Evolutionary conservation across 2,888 invertebrate species (phyloP).

Genomic region (Apamea epomidion): DNA sequence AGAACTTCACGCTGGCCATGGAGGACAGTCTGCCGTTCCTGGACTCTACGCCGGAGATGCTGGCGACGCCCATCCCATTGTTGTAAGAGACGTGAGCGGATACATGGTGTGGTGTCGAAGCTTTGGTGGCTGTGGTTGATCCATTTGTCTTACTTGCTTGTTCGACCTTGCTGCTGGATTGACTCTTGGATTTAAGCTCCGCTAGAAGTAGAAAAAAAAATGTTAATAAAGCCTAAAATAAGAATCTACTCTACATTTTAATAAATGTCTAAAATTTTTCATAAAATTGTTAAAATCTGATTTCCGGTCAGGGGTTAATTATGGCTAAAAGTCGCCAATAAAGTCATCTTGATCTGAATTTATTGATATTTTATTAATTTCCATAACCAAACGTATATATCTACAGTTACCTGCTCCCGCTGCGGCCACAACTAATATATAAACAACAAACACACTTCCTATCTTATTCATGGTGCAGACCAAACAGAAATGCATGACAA

Average conservation of each 20-base stretch:
- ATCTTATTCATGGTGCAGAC: slow-evolving; percentile 77
- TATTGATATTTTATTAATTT: slow-evolving; percentile 25
- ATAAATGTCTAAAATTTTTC: not conserved
- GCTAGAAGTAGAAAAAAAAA: slow-evolving; percentile 46
- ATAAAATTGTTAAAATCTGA: slow-evolving; percentile 28
- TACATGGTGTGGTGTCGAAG: slow-evolving; percentile 33
- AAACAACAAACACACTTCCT: slow-evolving; percentile 63
- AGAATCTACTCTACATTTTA: not conserved
- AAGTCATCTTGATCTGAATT: slow-evolving; percentile 21
- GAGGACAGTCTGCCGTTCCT: slow-evolving; percentile 80
- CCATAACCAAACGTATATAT: slow-evolving; percentile 16
- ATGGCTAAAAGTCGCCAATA: slow-evolving; percentile 7
- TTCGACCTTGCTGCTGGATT: slow-evolving; percentile 37
- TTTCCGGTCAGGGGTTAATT: slow-evolving; percentile 36
- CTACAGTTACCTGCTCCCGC: slow-evolving; percentile 71
- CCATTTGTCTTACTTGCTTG: slow-evolving; percentile 41
- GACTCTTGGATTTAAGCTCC: slow-evolving; percentile 50
- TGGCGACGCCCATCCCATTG: slow-evolving; percentile 76
- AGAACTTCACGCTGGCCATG: slow-evolving; percentile 76
- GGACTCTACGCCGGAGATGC: slow-evolving; percentile 76
- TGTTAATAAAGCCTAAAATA: not conserved
- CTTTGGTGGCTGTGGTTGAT: slow-evolving; percentile 15
- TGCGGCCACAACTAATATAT: slow-evolving; percentile 61
- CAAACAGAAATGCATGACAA: slow-evolving; percentile 77
- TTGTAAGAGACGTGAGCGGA: slow-evolving; percentile 47